These are phyloP conservation scores for Drosophila sulfurigaster DNA, from an alignment of 1,140 invertebrate species.

Conservation along the genomic window DNA sequence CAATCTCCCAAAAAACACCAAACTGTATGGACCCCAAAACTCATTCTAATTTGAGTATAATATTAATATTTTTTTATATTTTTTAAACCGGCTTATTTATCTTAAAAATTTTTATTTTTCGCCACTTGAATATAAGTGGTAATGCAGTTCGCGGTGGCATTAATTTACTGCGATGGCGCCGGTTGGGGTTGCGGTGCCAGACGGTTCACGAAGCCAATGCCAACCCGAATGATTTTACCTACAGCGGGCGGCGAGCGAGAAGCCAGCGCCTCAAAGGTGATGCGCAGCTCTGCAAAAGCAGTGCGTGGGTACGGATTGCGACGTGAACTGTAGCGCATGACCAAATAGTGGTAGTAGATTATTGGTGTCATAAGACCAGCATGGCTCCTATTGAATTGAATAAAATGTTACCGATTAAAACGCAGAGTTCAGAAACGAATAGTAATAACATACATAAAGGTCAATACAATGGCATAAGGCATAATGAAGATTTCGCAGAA, in stretches of 20 bases:
- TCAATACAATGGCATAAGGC: constrained; percentile 93
- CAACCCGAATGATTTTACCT: constrained; percentile 85
- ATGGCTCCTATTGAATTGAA: constrained; percentile 88
- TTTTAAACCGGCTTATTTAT: too few relatives aligned
- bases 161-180: constrained; percentile 59
- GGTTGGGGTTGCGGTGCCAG: constrained; percentile 87
- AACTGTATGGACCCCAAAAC: too few relatives aligned
- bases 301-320: constrained; percentile 97
- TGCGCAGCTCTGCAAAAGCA: constrained; percentile 92
- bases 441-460: constrained; percentile 92
- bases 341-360: constrained; percentile 97
- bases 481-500: constrained; percentile 96
- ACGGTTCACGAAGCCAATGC: constrained; percentile 87
- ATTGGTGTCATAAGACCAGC: constrained; percentile 95
- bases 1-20: too few relatives aligned
- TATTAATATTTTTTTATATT: too few relatives aligned
- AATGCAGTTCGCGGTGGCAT: constrained; percentile 9
- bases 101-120: too few relatives aligned
- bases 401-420: constrained; percentile 6
- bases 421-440: constrained; percentile 91
- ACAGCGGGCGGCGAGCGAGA: constrained; percentile 88
- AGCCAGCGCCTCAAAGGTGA: constrained; percentile 87
- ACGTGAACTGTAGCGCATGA: constrained; percentile 94
- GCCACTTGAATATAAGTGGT: not conserved
- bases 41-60: too few relatives aligned